These are phyloP conservation scores for Eupithecia pulchellata DNA, from an alignment of 2,888 invertebrate species.

Conservation along the genomic window DNA sequence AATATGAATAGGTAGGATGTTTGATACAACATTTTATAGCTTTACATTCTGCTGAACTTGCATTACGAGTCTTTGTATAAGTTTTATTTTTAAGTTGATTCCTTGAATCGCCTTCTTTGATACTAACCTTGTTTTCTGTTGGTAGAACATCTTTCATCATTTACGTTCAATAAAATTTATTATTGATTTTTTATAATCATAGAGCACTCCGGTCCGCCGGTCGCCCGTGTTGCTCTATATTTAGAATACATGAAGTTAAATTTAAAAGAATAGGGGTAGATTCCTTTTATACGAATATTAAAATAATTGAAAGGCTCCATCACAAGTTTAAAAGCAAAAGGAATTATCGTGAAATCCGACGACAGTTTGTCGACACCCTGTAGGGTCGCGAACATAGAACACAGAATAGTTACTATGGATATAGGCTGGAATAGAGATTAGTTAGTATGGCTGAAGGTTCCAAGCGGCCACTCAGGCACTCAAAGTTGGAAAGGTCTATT, in stretches of 20 bases:
- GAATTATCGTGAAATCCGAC: slow-evolving; percentile 52
- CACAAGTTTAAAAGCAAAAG: slow-evolving; percentile 38
- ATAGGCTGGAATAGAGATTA: neutral
- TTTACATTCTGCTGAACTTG: slow-evolving; percentile 54
- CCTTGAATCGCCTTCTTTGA: neutral
- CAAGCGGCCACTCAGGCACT: slow-evolving; percentile 32
- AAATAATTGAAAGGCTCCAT: slow-evolving; percentile 45
- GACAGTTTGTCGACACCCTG: slow-evolving; percentile 60
- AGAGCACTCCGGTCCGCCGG: too few species aligned
- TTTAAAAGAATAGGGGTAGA: slow-evolving; percentile 16
- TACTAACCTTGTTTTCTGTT: neutral
- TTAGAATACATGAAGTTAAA: neutral
- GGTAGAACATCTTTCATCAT: neutral
- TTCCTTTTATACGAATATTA: slow-evolving; percentile 34
- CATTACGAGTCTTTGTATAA: slow-evolving; percentile 2
- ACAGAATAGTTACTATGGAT: slow-evolving; percentile 9
- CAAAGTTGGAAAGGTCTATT: slow-evolving; percentile 46
- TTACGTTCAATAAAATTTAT: too few species aligned
- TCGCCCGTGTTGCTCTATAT: too few species aligned
- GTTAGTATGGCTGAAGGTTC: slow-evolving; percentile 21
- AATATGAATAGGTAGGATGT: slow-evolving; percentile 75
- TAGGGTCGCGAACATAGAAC: slow-evolving; percentile 33
- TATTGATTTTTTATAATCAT: too few species aligned
- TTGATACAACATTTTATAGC: slow-evolving; percentile 72
- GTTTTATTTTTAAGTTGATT: slow-evolving; percentile 7